A percentile compares a stretch with the other conserved stretches of the same genome.
These are phyloP conservation scores for Netelia fuscicornis DNA, from an alignment of 2,888 invertebrate species.

Conservation along the genomic window DNA sequence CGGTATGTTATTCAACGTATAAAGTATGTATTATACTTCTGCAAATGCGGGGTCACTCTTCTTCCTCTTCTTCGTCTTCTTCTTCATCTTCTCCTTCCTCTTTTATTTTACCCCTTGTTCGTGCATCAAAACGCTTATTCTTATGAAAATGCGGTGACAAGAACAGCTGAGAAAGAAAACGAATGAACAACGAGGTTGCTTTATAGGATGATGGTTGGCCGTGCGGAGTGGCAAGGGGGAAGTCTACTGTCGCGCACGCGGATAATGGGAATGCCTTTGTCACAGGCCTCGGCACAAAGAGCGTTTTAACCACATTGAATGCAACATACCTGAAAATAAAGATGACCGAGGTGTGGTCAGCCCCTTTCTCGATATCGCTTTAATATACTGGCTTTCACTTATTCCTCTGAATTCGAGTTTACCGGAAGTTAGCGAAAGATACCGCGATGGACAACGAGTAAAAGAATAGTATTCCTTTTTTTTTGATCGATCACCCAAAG, in stretches of 20 bases:
- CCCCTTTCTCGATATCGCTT: background rate
- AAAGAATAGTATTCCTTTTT: no score
- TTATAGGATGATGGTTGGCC: background rate
- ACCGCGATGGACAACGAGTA: background rate
- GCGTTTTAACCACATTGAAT: background rate
- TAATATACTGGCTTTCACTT: background rate
- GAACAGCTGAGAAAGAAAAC: conserved; percentile 1
- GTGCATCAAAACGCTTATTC: background rate
- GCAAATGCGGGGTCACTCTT: conserved; percentile 2
- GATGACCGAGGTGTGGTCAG: background rate
- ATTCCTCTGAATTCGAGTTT: background rate
- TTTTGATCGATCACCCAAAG: no score
- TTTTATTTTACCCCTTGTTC: background rate
- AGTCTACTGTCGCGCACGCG: background rate
- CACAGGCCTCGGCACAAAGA: background rate
- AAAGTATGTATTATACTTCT: conserved; percentile 18
- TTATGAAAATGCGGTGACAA: background rate
- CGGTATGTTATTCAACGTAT: conserved; percentile 7
- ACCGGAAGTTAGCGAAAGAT: background rate
- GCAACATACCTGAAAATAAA: background rate
- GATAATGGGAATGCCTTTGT: background rate
- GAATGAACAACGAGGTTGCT: background rate
- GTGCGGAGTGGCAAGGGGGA: background rate
- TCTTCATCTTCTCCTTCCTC: background rate
- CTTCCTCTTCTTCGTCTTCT: conserved; percentile 2